phyloP scores from a whole-genome alignment of 1,140 invertebrate genomes.

The Amyelois transitella region DNA sequence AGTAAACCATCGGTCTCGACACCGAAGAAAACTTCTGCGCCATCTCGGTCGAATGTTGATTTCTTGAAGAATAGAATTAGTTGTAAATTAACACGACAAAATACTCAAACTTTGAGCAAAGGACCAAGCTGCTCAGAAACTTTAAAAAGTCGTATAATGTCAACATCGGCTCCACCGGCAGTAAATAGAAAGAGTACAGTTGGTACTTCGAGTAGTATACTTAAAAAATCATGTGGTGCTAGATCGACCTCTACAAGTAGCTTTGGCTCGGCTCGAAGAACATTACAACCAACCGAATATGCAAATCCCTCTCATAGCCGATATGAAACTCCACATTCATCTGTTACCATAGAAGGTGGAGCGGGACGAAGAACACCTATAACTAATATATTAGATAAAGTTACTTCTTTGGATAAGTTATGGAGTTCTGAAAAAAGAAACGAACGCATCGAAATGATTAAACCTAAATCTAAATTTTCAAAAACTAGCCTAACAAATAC shows the following conservation, averaged over 20 bases:
- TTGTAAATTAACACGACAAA: conserved; percentile 72
- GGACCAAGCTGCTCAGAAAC: conserved; percentile 38
- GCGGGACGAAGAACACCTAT: conserved; percentile 69
- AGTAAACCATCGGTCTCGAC: conserved; percentile 46
- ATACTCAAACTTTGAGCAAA: conserved; percentile 64
- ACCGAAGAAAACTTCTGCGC: conserved; percentile 21
- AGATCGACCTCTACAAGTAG: conserved; percentile 57
- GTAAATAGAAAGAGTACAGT: conserved; percentile 41
- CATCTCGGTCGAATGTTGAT: conserved; percentile 69
- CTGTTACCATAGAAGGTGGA: conserved; percentile 64
- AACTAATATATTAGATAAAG: conserved; percentile 67
- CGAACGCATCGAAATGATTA: conserved; percentile 51
- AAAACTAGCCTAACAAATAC: conserved; percentile 16
- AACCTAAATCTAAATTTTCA: conserved; percentile 40
- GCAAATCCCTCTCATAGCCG: conserved; percentile 37
- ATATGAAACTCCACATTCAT: conserved; percentile 29
- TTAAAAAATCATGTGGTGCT: conserved; percentile 27
- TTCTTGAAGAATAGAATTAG: conserved; percentile 76
- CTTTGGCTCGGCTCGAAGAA: conserved; percentile 64
- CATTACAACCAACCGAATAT: conserved; percentile 63
- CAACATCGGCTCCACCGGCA: conserved; percentile 48
- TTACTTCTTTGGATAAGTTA: conserved; percentile 66
- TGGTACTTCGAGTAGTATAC: conserved; percentile 9
- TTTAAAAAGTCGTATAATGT: conserved; percentile 47
- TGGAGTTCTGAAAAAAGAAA: conserved; percentile 68